Evolutionary conservation across 2,113 vertebrate species (phyloP), one percentile per base, ranked within the genome.

Genomic region (Nematolebias whitei): DNA sequence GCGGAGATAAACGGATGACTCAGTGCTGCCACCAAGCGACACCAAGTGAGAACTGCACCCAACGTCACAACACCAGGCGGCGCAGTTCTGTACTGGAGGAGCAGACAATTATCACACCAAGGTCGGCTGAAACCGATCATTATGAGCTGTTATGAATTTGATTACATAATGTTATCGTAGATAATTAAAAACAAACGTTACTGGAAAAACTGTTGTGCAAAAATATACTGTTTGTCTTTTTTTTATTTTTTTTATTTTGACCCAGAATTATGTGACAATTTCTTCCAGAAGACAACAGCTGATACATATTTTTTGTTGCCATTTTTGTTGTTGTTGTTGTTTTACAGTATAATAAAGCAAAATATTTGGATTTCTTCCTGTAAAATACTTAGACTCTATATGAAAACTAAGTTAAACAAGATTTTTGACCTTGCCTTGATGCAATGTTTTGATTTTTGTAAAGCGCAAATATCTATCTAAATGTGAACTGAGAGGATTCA

Each of bases 1-100:
- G 71, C 44, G 66, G 78, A 56, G 72, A 70, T 49, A n/a, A 51
- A 24, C 1, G 3, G 0, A 6, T 24, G 2, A 1, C 14, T 35
- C 13, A 2, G 44, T 84, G 69, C 82, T 82, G 85, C 88, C 88
- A 57, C 74, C 84, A 14, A 12, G 14, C 9, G 81, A 1, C 8
- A 0, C 0, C 1, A 1, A 14, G 1, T 6, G 2, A 0, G 2
- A 7, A 79, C 51, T 77, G 18, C 80, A 85, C 2, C n/a, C 1
- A 9, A 35, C 18, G 24, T 11, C 43, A 20, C 6, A 14, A n/a
- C 23, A 6, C 18, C 11, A 24, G 9, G 26, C 11, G 9, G 32
- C 9, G 5, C 5, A 35, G 32, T 35, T 48, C 19, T 50, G 2
- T 5, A 13, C 23, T 50, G n/a, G n/a, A n/a, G n/a, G 13, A 24